Base-by-base conservation (phyloP, 2,113 vertebrate genomes). In the Actinemys pallida region DNA sequence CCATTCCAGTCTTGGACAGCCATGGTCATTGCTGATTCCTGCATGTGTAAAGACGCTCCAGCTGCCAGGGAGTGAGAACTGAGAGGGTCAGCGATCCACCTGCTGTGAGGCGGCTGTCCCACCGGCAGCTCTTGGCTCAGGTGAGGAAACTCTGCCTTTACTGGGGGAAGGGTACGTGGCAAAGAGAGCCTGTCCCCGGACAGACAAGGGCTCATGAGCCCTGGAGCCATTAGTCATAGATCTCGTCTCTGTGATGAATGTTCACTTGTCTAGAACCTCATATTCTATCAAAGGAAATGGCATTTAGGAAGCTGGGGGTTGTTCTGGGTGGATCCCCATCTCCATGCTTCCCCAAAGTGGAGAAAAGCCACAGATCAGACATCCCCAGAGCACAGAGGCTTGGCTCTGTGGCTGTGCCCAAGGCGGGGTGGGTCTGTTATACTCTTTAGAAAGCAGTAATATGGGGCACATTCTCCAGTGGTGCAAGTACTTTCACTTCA, bases 71-170 rank as follows among this genome's bases (percentile, higher is more conserved):
- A 92, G 50, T 4, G 75, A 89, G 45, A n/a, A 81, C 29, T 47
- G 42, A 47, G 42, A 93, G 5, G 83, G 2, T 88, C 62, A 54
- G 17, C 24, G 1, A 0, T 39, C 78, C 54, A 16, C 4, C 54
- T 49, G 50, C 62, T 75, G 16, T 8, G 47, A 81, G 81, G 62
- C 84, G 45, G 22, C 69, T 88, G 16, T 59, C 42, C 84, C 49
- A 56, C 24, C 76, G 45, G 57, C 22, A 82, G 5, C 84, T 92
- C 88, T 89, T 83, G 50, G 56, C 89, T 45, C 85, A 96, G 96
- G 95, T 97, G 94, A 96, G 88, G 49, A 54, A 94, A 78, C 49
- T 31, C 3, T 62, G 79, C 80, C 6, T 20, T 84, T 29, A 76
- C 13, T 72, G 35, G 17, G n/a, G 47, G 82, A 86, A 92, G 72